Base-by-base conservation (phyloP, 37 sponge, comb jelly and placozoan species). In the Aplysina aerophoba region DNA sequence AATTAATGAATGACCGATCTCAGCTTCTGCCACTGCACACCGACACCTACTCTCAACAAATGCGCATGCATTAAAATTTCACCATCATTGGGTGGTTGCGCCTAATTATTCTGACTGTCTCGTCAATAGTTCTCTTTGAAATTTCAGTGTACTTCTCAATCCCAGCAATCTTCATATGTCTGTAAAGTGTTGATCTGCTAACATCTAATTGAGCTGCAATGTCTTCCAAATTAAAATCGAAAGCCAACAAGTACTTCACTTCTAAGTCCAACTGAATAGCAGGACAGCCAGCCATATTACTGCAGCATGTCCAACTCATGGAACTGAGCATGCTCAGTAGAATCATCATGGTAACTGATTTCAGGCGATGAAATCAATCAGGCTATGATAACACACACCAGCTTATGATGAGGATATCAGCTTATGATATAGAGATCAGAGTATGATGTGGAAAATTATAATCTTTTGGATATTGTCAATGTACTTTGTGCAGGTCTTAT, bases 11-110 rank as follows among this genome's bases (percentile, higher is more conserved):
- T 56, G 4, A 85, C 39, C 5, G 44, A 20, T 75, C 89, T 35
- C 30, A 89, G 21, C 31, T 85, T n/a, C 4, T 53, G 5, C 19
- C 89, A 38, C 4, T 86, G 84, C 1, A 89, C 55, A 77, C 28
- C 37, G 28, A 71, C 28, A 21, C 73, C 73, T 33, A 71, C 35
- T 71, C 73, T 71, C 73, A 71, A 71, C 28, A 71, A 71, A 15
- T 71, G 73, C 37, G 73, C 73, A 2, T 71, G 73, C 73, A 71
- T 71, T 5, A 71, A 8, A 19, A 71, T 33, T 71, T 71, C 73
- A 71, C 73, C 73, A 71, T 71, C 73, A 71, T 71, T 71, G 4
- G 73, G 73, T 71, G 73, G 73, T 71, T 37, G 16, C 21, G 2
- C 36, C 16, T 71, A 12, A 71, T 71, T 31, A 37, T 71, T 71